A percentile compares a stretch with the other conserved stretches of the same genome.
Evolutionary conservation across 2,113 vertebrate species (phyloP).

Genomic region (Alligator sinensis): DNA sequence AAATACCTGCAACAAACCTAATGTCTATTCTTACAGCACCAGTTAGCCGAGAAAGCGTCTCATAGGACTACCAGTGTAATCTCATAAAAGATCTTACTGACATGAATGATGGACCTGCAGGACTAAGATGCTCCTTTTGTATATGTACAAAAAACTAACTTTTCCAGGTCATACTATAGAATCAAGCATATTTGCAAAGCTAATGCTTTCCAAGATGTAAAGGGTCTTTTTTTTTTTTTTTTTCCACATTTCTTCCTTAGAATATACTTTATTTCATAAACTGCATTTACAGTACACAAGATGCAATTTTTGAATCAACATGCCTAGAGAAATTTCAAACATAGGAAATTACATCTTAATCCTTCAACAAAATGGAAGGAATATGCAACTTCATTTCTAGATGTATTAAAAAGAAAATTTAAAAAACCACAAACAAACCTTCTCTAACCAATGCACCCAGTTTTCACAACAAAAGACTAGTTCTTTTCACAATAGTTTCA

Average conservation of each 20-base stretch:
- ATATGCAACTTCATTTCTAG: too few relatives aligned
- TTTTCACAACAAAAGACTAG: too few relatives aligned
- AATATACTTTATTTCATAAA: neutral
- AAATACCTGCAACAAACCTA: neutral
- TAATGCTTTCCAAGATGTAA: neutral
- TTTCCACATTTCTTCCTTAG: neutral
- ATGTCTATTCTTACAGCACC: neutral
- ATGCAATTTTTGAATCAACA: neutral
- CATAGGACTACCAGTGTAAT: neutral
- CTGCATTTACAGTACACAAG: too few relatives aligned
- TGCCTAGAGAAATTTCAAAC: neutral
- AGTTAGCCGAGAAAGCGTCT: neutral
- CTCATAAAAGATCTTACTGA: neutral
- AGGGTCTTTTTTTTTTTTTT: neutral
- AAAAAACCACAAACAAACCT: too few relatives aligned
- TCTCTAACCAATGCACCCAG: too few relatives aligned
- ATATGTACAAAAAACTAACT: neutral
- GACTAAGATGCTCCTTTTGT: too few relatives aligned
- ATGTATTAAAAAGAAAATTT: too few relatives aligned
- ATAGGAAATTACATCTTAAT: too few relatives aligned
- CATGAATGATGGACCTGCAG: neutral
- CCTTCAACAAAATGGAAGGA: too few relatives aligned
- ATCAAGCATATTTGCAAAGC: neutral
- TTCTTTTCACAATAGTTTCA: too few relatives aligned
- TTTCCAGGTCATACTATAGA: neutral